phyloP scores from a whole-genome alignment of 2,797 vertebrate genomes.

The Ciconia nigra region DNA sequence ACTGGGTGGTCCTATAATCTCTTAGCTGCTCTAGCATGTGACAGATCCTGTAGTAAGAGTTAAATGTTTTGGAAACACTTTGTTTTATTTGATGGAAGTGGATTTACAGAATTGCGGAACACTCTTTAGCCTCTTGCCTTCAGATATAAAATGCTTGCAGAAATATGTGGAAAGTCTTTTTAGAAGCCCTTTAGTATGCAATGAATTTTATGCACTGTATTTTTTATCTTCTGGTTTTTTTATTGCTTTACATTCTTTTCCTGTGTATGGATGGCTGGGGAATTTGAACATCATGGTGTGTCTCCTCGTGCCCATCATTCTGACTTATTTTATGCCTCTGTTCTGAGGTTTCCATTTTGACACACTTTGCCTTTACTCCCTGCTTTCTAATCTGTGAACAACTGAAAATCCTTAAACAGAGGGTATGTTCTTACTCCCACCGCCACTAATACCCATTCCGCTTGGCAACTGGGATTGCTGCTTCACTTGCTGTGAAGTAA shows the following conservation, averaged over 20 bases:
- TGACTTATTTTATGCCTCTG: neutral
- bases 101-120: conserved; percentile 27
- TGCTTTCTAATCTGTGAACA: neutral
- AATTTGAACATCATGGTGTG: neutral
- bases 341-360: neutral
- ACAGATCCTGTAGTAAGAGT: conserved; percentile 52
- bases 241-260: conserved; percentile 1
- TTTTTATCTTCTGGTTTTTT: conserved; percentile 2
- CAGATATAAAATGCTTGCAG: conserved; percentile 24
- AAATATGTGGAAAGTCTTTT: conserved; percentile 26
- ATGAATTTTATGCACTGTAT: conserved; percentile 12
- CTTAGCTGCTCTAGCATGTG: conserved; percentile 5
- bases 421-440: neutral
- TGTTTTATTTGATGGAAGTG: conserved; percentile 46
- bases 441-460: rapidly evolving
- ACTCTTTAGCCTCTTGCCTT: conserved; percentile 29
- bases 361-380: neutral
- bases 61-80: conserved; percentile 41
- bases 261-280: neutral
- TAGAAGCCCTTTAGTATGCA: neutral
- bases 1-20: conserved; percentile 39
- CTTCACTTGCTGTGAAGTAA: neutral
- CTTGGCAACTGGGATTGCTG: neutral
- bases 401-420: neutral
- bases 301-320: neutral